A percentile compares a stretch with the other conserved stretches of the same genome.
Evolutionary conservation across 2,888 invertebrate species (phyloP).

Genomic region (Cynaeus angustus): DNA sequence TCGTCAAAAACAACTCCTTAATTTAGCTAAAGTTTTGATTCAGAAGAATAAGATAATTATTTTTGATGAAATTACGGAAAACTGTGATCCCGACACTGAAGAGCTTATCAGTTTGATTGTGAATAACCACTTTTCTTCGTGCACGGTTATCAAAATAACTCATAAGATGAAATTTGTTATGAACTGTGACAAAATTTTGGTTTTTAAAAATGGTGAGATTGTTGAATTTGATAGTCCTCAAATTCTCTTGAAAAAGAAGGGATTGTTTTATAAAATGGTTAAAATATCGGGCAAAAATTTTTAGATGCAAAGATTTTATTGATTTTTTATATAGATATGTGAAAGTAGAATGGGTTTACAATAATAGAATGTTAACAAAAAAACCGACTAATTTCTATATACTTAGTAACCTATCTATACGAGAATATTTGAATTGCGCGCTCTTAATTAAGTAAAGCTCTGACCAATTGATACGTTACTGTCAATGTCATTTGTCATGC

Average conservation of each 20-base stretch:
- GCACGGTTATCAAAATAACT: slow-evolving; percentile 74
- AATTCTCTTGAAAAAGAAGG: background rate
- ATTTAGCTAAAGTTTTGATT: slow-evolving; percentile 74
- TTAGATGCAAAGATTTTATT: too few species aligned
- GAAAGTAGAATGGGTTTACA: too few species aligned
- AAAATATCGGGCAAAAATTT: too few species aligned
- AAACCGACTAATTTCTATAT: too few species aligned
- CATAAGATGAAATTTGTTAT: slow-evolving; percentile 73
- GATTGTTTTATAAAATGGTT: slow-evolving; percentile 4
- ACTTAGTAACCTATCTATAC: too few species aligned
- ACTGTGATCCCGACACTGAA: slow-evolving; percentile 74
- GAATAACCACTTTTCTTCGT: slow-evolving; percentile 71
- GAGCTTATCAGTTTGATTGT: slow-evolving; percentile 74
- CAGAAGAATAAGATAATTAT: slow-evolving; percentile 73
- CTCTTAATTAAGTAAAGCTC: too few species aligned
- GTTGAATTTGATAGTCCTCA: slow-evolving; percentile 50
- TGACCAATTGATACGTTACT: too few species aligned
- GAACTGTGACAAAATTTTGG: slow-evolving; percentile 74
- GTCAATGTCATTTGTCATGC: too few species aligned
- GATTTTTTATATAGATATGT: too few species aligned
- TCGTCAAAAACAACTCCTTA: slow-evolving; percentile 75
- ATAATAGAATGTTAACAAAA: too few species aligned
- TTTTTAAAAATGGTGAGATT: slow-evolving; percentile 73
- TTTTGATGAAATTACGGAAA: slow-evolving; percentile 76
- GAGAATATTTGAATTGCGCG: too few species aligned